phyloP scores from a whole-genome alignment of 2,113 vertebrate species.

The Sturnus vulgaris region DNA sequence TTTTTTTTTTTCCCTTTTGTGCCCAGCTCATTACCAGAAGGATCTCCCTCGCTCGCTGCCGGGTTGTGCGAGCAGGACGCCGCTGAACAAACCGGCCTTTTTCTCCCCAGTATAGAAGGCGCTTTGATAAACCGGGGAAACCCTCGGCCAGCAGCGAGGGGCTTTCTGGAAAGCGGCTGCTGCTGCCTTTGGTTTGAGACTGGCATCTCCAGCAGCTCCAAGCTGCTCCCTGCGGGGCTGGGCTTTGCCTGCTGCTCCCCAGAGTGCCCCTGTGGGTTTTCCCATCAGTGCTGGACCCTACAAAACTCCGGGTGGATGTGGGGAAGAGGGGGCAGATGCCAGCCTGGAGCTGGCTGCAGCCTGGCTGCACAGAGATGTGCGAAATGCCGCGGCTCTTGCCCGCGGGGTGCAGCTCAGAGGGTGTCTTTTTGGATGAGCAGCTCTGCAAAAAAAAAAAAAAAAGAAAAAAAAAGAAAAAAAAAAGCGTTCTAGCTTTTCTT shows the following conservation, averaged over 20 bases:
- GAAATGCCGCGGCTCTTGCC: neutral
- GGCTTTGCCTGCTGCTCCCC: neutral
- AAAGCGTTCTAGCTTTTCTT: neutral
- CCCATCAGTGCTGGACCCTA: rapidly evolving
- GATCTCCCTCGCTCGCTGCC: neutral
- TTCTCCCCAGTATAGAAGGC: neutral
- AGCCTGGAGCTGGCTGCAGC: neutral
- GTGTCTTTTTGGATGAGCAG: neutral
- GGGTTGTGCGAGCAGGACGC: neutral
- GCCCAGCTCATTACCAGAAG: constrained; percentile 56
- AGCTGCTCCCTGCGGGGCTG: rapidly evolving
- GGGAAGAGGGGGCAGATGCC: neutral
- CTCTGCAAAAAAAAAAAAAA: neutral
- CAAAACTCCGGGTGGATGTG: neutral
- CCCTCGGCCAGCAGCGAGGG: neutral
- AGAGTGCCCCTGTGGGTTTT: rapidly evolving
- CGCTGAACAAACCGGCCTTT: neutral
- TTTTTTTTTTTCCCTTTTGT: neutral
- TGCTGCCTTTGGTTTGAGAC: neutral
- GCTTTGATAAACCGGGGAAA: constrained; percentile 34
- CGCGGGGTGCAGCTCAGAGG: neutral
- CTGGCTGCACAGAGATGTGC: neutral
- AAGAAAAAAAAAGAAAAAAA: neutral
- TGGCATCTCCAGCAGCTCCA: neutral
- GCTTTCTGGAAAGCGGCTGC: neutral